Base-by-base conservation (phyloP, 1,140 invertebrate genomes). In the Whitmania pigra region DNA sequence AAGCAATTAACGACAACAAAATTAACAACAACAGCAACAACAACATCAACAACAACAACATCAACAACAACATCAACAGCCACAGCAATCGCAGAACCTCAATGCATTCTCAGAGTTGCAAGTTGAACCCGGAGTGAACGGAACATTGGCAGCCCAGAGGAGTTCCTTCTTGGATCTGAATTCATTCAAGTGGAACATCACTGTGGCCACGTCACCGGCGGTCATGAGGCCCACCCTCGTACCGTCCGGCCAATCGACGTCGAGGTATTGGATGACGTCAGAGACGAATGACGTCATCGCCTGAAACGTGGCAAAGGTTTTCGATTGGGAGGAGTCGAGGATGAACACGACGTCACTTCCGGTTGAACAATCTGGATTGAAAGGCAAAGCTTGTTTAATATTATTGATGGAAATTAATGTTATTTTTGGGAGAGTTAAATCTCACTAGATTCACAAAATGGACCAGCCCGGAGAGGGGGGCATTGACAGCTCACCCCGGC, bases 261-360 rank as follows among this genome's bases (percentile, higher is more conserved):
- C 31, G 11, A 70, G 69, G n/a, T 53, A 17, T 25, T 53, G 69
- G n/a, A 70, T 53, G 43, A 70, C 43, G 49, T 53, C 49, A 3
- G 69, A 25, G 31, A 70, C 69, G 53, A 70, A 70, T 36, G 36
- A 49, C 31, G 43, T 53, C 43, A 70, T 49, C 2, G 25, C 22
- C 69, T 70, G 69, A 22, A 70, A 70, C 20, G 2, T 13, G 9
- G 40, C 22, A 6, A 53, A 53, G 6, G 22, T 49, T 31, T 53
- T 53, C 20, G 31, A 49, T 13, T 25, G 53, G n/a, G 69, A 70
- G 11, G 43, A 36, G 43, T 70, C 69, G 2, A 70, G 49, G 17
- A 49, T 53, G 49, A 70, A 70, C 27, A 53, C 53, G 31, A 70
- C 69, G 49, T 70, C 69, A 70, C n/a, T 25, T 53, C 31, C 49